Conservation (phyloP, 2,888 invertebrate genomes). For the Ophion ellenae region DNA sequence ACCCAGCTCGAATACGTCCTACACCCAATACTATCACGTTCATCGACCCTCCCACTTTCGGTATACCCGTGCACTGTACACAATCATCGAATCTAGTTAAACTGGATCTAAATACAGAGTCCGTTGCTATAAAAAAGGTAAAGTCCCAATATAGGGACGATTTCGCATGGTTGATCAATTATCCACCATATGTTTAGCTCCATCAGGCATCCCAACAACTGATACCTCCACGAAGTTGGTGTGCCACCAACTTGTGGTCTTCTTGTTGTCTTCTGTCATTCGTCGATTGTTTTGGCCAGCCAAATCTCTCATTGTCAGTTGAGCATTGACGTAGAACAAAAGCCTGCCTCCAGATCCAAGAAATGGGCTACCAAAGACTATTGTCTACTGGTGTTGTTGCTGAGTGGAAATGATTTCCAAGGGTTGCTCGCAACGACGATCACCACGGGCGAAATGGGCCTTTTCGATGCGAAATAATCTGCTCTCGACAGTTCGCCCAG, state of each 20-base stretch:
- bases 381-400: not conserved
- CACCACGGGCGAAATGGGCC: slow-evolving; percentile 45
- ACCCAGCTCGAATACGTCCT: no score
- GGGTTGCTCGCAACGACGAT: slow-evolving; percentile 37
- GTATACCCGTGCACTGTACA: not conserved
- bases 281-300: not conserved
- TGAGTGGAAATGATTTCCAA: slow-evolving; percentile 34
- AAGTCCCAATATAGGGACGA: no score
- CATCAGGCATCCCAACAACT: no score
- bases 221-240: no score
- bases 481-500: slow-evolving; percentile 8
- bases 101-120: no score
- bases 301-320: not conserved
- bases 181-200: no score
- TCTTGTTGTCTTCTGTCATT: not conserved
- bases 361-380: not conserved
- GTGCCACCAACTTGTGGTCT: not conserved
- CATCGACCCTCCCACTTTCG: not conserved
- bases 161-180: no score
- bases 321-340: not conserved
- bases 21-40: not conserved
- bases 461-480: slow-evolving; percentile 44
- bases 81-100: not conserved
- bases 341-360: not conserved
- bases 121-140: no score